phyloP scores from a whole-genome alignment of 2,888 invertebrate species.

The Tiliacea citrago region DNA sequence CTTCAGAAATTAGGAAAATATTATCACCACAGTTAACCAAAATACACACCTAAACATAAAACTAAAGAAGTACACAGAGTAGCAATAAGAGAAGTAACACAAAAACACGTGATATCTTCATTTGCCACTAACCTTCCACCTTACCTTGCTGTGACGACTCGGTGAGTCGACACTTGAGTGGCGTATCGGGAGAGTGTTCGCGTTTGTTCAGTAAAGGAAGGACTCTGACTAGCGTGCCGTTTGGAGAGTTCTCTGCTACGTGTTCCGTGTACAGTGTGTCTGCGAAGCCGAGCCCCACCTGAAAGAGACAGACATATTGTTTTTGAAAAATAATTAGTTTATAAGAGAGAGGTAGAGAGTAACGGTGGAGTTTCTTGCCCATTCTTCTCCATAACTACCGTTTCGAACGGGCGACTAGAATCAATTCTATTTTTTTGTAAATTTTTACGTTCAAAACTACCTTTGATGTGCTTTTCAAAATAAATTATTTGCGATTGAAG shows the following conservation, averaged over 20 bases:
- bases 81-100: slow-evolving; percentile 28
- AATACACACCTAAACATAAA: not conserved
- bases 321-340: not conserved
- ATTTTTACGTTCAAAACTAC: too few relatives aligned
- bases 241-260: slow-evolving; percentile 94
- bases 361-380: too few relatives aligned
- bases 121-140: slow-evolving; percentile 44
- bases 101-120: slow-evolving; percentile 22
- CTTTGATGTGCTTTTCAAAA: too few relatives aligned
- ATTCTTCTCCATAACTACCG: too few relatives aligned
- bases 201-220: slow-evolving; percentile 94
- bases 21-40: not conserved
- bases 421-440: too few relatives aligned
- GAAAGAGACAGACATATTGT: slow-evolving; percentile 16
- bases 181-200: slow-evolving; percentile 92
- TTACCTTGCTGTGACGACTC: slow-evolving; percentile 94
- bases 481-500: too few relatives aligned
- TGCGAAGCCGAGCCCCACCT: slow-evolving; percentile 96
- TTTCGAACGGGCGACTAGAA: too few relatives aligned
- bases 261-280: slow-evolving; percentile 96
- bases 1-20: not conserved
- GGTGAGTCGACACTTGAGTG: slow-evolving; percentile 95
- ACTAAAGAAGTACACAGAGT: slow-evolving; percentile 10
- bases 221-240: slow-evolving; percentile 92
- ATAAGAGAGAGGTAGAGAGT: too few relatives aligned